A percentile compares a stretch with the other conserved stretches of the same genome.
These are phyloP conservation scores for Heterodera schachtii DNA, from an alignment of 1,140 invertebrate species.

Conservation along the genomic window DNA sequence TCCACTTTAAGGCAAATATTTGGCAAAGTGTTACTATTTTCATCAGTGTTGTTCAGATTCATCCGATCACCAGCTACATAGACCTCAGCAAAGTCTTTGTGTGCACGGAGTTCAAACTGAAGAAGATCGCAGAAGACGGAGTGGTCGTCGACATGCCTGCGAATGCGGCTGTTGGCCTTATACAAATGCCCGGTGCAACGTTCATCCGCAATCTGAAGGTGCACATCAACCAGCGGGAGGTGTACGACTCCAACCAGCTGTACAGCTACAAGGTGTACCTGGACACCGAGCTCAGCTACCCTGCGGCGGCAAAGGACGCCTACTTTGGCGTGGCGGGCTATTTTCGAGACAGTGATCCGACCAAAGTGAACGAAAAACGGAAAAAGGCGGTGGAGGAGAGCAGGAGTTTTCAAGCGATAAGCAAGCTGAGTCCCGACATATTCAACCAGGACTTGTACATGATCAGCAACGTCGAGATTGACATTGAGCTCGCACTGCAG, in stretches of 20 bases:
- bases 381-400: neutral
- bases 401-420: neutral
- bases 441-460: constrained; percentile 20
- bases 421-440: constrained; percentile 6
- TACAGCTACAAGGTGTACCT: constrained; percentile 10
- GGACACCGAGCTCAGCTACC: constrained; percentile 1
- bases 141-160: neutral
- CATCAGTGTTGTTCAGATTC: constrained; percentile 3
- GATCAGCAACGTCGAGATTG: constrained; percentile 5
- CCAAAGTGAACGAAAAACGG: neutral
- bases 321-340: constrained; percentile 3
- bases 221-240: constrained; percentile 15
- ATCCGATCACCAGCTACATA: constrained; percentile 5
- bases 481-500: constrained; percentile 7
- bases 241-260: constrained; percentile 16
- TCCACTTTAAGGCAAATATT: neutral
- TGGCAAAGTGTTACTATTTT: too few relatives aligned
- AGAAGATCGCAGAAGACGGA: neutral
- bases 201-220: neutral
- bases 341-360: neutral
- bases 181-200: neutral
- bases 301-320: neutral
- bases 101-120: neutral
- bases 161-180: neutral
- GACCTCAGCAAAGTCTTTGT: constrained; percentile 6